phyloP scores from a whole-genome alignment of 2,113 vertebrate genomes.

The Procavia capensis region DNA sequence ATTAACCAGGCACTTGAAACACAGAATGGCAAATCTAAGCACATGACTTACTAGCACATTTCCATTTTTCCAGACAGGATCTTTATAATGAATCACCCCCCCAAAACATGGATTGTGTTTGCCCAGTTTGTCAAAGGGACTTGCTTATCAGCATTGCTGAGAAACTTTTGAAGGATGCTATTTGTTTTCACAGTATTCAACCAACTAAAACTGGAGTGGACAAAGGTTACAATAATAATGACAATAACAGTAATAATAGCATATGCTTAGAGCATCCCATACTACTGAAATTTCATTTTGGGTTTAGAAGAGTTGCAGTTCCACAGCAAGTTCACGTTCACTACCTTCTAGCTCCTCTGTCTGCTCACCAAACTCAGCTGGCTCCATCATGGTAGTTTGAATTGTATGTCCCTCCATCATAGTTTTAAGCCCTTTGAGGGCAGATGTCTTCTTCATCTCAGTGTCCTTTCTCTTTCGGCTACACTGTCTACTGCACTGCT shows the following conservation, averaged over 20 bases:
- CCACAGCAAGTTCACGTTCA: background rate
- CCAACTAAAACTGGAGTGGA: background rate
- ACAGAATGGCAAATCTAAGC: background rate
- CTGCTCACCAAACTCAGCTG: background rate
- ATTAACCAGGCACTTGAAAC: background rate
- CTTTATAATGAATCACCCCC: background rate
- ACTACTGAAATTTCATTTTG: background rate
- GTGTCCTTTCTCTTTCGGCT: background rate
- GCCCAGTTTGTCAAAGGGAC: background rate
- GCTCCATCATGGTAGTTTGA: background rate
- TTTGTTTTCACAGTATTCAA: background rate
- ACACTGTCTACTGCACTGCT: background rate
- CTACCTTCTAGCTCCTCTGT: background rate
- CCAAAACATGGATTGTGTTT: constrained; percentile 11
- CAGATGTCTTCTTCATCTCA: background rate
- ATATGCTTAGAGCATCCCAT: background rate
- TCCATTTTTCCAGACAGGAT: background rate
- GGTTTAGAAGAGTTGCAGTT: background rate
- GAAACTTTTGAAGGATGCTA: background rate
- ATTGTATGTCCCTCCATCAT: background rate
- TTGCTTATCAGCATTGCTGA: background rate
- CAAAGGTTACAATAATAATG: background rate
- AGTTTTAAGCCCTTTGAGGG: background rate
- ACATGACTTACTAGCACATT: background rate
- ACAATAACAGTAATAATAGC: background rate